Base-by-base conservation (phyloP, 1,140 invertebrate genomes). In the Pogonus chalceus region DNA sequence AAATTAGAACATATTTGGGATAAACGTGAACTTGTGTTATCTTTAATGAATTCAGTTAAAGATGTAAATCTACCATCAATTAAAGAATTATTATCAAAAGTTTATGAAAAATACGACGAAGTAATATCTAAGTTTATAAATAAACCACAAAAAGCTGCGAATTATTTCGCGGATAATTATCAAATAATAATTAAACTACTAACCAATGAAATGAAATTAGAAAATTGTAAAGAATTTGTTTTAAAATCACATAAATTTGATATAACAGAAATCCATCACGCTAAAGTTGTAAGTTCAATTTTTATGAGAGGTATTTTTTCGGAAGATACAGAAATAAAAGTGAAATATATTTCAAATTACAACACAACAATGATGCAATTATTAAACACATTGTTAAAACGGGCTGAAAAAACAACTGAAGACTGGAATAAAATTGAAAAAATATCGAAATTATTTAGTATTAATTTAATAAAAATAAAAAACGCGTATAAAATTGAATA, bases 91-190 rank as follows among this genome's bases (percentile, higher is more conserved):
- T 58, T 81, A 12, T 58, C 67, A 37, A 69, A 58, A 22, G 69
- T 81, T 57, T 82, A 76, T 63, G 67, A 74, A 26, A 71, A 76
- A 56, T 77, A 79, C 52, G 79, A 79, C 63, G 66, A 70, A 16
- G 77, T 76, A 56, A 74, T 82, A 24, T 63, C 70, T 49, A 82
- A 81, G 66, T 70, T 76, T 49, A 67, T 82, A 16, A 76, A 79
- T 60, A 82, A 81, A 60, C 80, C 80, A 1, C 78, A 80, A 51
- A 83, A 82, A 71, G 78, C 76, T 0, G 76, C 77, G 0, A 73
- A 80, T 58, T 74, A 82, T 46, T 81, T 81, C 53, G 62, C 74
- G 22, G 72, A 72, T 54, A 71, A 74, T 55, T 72, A 74, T 22
- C 63, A 69, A 50, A 70, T 76, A 26, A 70, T 80, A 23, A 69